These are phyloP conservation scores for Sinonovacula constricta DNA, from an alignment of 1,140 invertebrate genomes.

Conservation along the genomic window DNA sequence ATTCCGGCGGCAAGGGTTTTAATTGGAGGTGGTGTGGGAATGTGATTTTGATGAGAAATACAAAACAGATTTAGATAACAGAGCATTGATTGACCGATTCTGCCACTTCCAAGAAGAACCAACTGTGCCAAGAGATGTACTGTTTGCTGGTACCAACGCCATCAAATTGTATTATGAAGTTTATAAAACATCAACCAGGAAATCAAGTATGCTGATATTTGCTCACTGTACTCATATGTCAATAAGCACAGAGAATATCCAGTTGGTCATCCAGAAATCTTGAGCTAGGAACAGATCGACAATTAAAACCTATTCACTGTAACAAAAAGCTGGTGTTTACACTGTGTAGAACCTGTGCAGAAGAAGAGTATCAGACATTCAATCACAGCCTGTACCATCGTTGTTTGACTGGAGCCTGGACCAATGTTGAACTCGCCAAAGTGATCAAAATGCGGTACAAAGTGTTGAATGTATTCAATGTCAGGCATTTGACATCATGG, in stretches of 20 bases:
- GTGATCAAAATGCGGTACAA: neutral
- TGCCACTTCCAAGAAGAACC: neutral
- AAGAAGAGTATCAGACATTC: neutral
- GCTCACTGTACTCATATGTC: too few species aligned
- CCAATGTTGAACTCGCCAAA: neutral
- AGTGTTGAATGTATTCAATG: too few species aligned
- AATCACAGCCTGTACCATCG: neutral
- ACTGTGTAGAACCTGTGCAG: constrained; percentile 3
- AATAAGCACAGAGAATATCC: too few species aligned
- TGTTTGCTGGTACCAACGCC: neutral
- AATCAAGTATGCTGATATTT: too few species aligned
- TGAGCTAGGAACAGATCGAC: too few species aligned
- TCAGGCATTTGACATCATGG: neutral
- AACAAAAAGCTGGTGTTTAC: constrained; percentile 13
- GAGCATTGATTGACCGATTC: neutral
- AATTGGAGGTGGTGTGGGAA: too few species aligned
- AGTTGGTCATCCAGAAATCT: too few species aligned
- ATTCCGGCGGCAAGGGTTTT: too few species aligned
- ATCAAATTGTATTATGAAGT: neutral
- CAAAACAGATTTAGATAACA: too few species aligned
- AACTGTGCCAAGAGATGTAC: neutral
- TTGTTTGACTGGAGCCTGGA: neutral
- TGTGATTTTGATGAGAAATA: too few species aligned
- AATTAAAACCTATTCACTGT: constrained; percentile 8
- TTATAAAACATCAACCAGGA: neutral